These are phyloP conservation scores for Fabriciana adippe DNA, from an alignment of 2,888 invertebrate species.

Conservation along the genomic window DNA sequence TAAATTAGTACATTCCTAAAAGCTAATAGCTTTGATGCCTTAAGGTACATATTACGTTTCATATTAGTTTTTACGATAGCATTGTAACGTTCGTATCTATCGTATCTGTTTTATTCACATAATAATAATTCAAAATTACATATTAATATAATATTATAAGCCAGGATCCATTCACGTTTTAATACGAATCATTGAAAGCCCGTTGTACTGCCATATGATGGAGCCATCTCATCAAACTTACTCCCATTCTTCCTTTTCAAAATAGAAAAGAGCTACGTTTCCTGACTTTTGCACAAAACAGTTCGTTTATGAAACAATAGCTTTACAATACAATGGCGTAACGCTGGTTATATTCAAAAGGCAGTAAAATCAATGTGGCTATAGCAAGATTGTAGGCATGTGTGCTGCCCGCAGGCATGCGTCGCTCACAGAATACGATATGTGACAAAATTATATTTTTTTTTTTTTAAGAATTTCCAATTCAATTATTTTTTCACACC, in stretches of 20 bases:
- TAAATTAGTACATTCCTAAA: no score
- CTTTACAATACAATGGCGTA: conserved; percentile 28
- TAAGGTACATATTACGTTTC: no score
- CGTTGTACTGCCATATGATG: neutral
- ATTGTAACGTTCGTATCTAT: no score
- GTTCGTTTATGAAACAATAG: conserved; percentile 35
- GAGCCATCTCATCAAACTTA: conserved; percentile 20
- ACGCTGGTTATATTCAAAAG: conserved; percentile 35
- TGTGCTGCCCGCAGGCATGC: conserved; percentile 13
- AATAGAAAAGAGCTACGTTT: conserved; percentile 24
- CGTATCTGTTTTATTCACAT: no score
- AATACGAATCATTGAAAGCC: neutral
- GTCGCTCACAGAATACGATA: neutral
- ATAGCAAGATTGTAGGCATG: conserved; percentile 22
- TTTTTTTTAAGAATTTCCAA: no score
- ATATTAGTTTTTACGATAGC: no score
- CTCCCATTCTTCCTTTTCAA: conserved; percentile 13
- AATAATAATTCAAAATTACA: no score
- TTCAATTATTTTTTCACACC: no score
- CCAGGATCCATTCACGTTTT: neutral
- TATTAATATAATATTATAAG: no score
- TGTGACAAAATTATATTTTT: neutral
- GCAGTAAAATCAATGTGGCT: conserved; percentile 35
- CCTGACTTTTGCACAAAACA: conserved; percentile 19
- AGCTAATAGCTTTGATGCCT: no score